Base-by-base conservation (phyloP, 2,113 vertebrate genomes). In the Alectura lathami region DNA sequence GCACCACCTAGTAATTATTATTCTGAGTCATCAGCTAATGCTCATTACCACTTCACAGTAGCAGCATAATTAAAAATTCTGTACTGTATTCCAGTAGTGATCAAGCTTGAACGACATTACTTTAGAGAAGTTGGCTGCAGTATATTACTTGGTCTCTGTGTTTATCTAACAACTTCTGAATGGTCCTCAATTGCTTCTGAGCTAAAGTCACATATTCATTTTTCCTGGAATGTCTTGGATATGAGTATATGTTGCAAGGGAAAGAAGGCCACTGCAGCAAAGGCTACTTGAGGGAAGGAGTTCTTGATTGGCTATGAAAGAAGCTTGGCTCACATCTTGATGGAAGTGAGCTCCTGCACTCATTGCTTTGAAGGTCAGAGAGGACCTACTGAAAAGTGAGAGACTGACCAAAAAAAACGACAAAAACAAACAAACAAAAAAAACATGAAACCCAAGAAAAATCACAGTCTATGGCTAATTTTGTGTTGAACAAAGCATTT, bases 1-100 rank as follows among this genome's bases (percentile, higher is more conserved):
- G 88, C 88, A 95, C 95, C 94, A 92, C 91, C 93, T 97, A 91
- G 96, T 95, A 96, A 97, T 97, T 97, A 97, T 90, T 96, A 92
- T 91, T 96, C 95, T 97, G 96, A 97, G 84, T 97, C 96, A 97
- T 95, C 93, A 73, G 75, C 86, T 93, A 89, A 88, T 95, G 79
- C 91, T 96, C 84, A 93, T 95, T 97, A 93, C 59, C 92, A 88
- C 84, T 94, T 97, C 90, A 91, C 80, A 89, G 87, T 82, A 96
- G 89, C 89, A 79, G 88, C 95, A 66, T 94, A 97, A 97, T 97
- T 97, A 95, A 97, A 96, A 96, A 89, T 91, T 92, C 32, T 13
- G 56, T 93, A 76, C 72, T 2, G 0, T 93, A 67, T 93, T 97
- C 82, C 66, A 83, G 83, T 75, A 82, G 81, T 3, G 23, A 91